A percentile compares a stretch with the other conserved stretches of the same genome.
Evolutionary conservation across 2,113 vertebrate genomes (phyloP).

Genomic region (Alouatta palliata): DNA sequence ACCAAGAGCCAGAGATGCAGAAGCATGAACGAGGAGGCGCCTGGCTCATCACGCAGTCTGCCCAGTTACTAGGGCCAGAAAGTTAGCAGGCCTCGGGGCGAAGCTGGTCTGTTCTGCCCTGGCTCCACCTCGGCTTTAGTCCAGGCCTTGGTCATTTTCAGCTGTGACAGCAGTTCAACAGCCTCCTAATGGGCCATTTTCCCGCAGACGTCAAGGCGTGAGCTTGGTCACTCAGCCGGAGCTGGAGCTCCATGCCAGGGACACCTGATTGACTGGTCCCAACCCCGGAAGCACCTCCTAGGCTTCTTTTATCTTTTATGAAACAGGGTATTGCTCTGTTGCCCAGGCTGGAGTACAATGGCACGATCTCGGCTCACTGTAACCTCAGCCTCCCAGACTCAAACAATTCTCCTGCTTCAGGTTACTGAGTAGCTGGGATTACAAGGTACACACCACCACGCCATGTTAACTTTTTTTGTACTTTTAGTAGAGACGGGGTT

Average conservation of each 20-base stretch:
- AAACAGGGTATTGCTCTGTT: background rate
- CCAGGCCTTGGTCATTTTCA: background rate
- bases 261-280: fast-evolving
- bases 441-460: no score
- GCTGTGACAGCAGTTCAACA: fast-evolving
- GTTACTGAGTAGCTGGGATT: no score
- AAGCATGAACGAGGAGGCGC: fast-evolving
- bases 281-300: fast-evolving
- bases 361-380: background rate
- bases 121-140: background rate
- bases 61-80: background rate
- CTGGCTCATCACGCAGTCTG: background rate
- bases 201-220: fast-evolving
- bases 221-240: fast-evolving
- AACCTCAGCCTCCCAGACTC: background rate
- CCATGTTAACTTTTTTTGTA: no score
- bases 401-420: background rate
- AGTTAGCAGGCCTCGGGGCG: background rate
- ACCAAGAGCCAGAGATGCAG: background rate
- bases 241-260: fast-evolving
- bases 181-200: background rate
- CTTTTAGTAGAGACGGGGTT: no score
- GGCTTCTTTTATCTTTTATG: background rate
- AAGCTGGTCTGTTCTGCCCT: background rate
- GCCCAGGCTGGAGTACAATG: background rate